Conservation (phyloP, 92 coral and sea anemone species). For the Epizoanthus illoricatus region DNA sequence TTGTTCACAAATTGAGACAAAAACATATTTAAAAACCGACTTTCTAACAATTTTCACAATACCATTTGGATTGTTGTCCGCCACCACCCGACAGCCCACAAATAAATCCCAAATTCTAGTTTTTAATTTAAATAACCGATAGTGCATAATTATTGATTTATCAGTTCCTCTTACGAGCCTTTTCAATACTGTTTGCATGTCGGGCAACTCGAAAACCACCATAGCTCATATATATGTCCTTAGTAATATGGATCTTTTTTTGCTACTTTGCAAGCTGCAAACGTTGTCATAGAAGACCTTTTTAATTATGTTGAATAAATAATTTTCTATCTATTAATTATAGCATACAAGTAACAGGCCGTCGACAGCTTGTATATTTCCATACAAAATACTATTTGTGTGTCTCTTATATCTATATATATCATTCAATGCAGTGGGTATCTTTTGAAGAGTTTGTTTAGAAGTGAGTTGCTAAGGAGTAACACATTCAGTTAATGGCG, state of each 20-base stretch:
- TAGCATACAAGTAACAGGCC: conserved; percentile 2
- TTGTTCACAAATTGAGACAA: too few relatives aligned
- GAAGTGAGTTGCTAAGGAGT: too few relatives aligned
- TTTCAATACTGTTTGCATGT: neutral
- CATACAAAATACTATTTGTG: neutral
- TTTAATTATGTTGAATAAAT: conserved; percentile 39
- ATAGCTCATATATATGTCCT: neutral
- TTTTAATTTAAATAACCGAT: too few relatives aligned
- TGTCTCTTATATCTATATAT: neutral
- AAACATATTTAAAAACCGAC: too few relatives aligned
- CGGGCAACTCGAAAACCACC: neutral
- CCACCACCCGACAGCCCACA: too few relatives aligned
- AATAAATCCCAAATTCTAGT: too few relatives aligned
- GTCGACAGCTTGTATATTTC: neutral
- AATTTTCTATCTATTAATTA: conserved; percentile 11
- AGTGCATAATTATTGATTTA: too few relatives aligned
- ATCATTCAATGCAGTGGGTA: neutral
- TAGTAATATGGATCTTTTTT: neutral
- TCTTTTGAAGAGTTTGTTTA: neutral
- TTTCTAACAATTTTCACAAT: too few relatives aligned
- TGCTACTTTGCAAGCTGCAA: neutral
- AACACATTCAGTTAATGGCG: neutral
- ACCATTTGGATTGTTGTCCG: too few relatives aligned
- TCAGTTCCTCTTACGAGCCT: too few relatives aligned
- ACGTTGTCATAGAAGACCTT: conserved; percentile 14